Evolutionary conservation across 2,113 vertebrate genomes (phyloP).

Genomic region (Xyrauchen texanus): DNA sequence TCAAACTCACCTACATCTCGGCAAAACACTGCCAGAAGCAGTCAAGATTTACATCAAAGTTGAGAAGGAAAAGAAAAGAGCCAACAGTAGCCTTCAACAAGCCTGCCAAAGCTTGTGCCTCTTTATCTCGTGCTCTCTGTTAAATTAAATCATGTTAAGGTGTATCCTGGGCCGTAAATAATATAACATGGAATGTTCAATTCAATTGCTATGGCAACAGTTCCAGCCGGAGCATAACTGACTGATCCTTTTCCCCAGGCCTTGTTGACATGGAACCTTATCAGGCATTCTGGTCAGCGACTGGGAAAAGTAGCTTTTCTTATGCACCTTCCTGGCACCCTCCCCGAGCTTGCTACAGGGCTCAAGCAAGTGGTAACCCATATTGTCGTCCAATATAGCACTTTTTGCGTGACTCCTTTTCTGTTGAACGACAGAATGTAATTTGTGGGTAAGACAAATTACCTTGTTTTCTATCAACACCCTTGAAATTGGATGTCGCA

Average conservation of each 20-base stretch:
- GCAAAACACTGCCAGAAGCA: constrained; percentile 29
- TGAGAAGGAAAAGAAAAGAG: constrained; percentile 1
- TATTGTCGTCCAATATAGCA: constrained; percentile 57
- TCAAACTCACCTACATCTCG: constrained; percentile 28
- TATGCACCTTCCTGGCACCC: constrained; percentile 75
- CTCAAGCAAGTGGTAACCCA: constrained; percentile 63
- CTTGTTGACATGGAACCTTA: constrained; percentile 84
- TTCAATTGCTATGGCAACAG: constrained; percentile 85
- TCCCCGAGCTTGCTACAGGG: constrained; percentile 72
- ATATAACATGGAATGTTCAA: constrained; percentile 82
- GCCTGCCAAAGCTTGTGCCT: background rate
- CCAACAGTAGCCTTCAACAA: background rate
- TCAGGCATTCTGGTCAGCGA: constrained; percentile 87
- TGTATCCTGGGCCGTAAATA: constrained; percentile 81
- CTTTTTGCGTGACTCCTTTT: constrained; percentile 62
- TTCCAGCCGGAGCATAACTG: constrained; percentile 81
- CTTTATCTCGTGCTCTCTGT: constrained; percentile 58
- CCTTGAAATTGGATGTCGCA: constrained; percentile 65
- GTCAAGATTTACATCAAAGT: constrained; percentile 24
- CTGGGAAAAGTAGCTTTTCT: constrained; percentile 79
- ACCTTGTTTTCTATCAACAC: constrained; percentile 69
- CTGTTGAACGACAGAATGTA: constrained; percentile 59
- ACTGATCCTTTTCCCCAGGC: constrained; percentile 79
- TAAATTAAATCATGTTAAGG: constrained; percentile 80
- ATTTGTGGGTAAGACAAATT: constrained; percentile 71